Conservation (phyloP, 2,797 vertebrate species). For the Tarsius wallacei region DNA sequence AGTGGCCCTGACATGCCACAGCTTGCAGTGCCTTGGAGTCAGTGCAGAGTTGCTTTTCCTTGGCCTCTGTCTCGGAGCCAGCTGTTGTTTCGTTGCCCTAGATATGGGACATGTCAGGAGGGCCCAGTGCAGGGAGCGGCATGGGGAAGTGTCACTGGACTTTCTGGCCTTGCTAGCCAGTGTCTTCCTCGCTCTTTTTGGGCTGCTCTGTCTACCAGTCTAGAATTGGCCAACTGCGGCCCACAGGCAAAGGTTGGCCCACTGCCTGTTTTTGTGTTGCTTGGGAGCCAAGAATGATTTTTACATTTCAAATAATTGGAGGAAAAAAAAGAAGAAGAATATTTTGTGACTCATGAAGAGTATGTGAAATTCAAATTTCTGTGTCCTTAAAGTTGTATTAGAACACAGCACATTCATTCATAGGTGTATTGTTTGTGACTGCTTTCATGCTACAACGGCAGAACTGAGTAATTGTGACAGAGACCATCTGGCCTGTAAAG, state of each 20-base stretch:
- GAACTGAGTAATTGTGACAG: background rate
- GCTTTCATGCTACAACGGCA: accelerated
- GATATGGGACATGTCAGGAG: background rate
- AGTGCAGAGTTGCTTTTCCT: accelerated
- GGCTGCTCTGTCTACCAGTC: background rate
- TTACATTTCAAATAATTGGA: background rate
- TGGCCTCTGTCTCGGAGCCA: background rate
- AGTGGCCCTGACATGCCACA: accelerated
- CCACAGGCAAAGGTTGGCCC: background rate
- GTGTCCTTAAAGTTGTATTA: accelerated
- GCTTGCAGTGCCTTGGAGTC: accelerated
- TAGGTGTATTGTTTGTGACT: accelerated
- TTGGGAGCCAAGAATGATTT: background rate
- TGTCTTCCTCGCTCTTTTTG: background rate
- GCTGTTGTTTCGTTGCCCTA: background rate
- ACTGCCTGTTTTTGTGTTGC: background rate
- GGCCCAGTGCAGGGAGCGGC: accelerated
- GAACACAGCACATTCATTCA: accelerated
- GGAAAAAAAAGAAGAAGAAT: background rate
- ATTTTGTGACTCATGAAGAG: background rate
- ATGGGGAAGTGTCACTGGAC: accelerated
- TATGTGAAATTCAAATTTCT: background rate
- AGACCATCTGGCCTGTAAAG: background rate
- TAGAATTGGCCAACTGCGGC: accelerated
- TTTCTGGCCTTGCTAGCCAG: background rate